Evolutionary conservation across 2,113 vertebrate species (phyloP).

Genomic region (Ptychochromis oligacanthus): DNA sequence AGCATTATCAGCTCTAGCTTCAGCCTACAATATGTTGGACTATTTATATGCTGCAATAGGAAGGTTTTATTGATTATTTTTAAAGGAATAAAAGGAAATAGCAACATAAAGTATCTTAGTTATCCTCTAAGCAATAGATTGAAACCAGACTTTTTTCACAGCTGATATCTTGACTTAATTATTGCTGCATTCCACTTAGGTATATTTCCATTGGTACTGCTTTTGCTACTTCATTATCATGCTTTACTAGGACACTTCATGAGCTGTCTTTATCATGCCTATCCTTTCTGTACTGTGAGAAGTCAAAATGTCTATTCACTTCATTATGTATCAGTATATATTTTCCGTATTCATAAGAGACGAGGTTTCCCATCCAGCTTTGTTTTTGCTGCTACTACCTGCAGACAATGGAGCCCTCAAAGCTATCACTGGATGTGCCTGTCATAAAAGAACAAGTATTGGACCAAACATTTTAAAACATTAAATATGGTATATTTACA

Average conservation of each 20-base stretch:
- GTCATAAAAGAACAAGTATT: not conserved
- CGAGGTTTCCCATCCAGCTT: not conserved
- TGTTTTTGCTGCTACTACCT: not conserved
- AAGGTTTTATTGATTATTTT: not conserved
- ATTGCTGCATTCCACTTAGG: not conserved
- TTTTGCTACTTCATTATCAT: not conserved
- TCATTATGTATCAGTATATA: not conserved
- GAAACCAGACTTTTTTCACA: not conserved
- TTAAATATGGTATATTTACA: not conserved
- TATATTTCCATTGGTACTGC: not conserved
- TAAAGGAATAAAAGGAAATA: not conserved
- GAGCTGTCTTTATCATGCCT: not conserved
- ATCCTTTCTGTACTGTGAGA: not conserved
- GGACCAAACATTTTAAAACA: not conserved
- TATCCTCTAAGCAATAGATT: not conserved
- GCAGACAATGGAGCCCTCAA: not conserved
- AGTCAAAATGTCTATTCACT: not conserved
- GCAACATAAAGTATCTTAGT: not conserved
- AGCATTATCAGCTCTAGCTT: not conserved
- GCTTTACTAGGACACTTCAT: not conserved
- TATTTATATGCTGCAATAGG: not conserved
- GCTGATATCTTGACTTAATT: not conserved
- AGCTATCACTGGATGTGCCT: not conserved
- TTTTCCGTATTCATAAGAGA: constrained; percentile 2
- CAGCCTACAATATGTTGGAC: not conserved